Conservation (phyloP, 2,888 invertebrate genomes). For the Synanthedon tipuliformis region DNA sequence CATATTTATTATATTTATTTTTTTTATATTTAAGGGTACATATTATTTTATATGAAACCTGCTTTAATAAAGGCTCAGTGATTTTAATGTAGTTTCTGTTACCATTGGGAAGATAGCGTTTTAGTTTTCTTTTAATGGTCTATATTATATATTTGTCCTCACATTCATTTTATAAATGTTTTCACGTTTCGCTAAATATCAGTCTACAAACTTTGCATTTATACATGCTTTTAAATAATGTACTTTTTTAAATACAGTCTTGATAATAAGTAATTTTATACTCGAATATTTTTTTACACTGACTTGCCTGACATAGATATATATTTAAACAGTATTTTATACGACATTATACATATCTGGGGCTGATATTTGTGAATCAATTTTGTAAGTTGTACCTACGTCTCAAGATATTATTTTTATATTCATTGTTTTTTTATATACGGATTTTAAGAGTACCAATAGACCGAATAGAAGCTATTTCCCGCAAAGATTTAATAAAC, state of each 20-base stretch:
- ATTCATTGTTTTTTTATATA: background rate
- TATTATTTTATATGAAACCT: constrained; percentile 42
- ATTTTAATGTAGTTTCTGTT: constrained; percentile 27
- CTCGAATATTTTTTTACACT: too few species aligned
- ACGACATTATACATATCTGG: background rate
- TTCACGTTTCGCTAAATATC: too few species aligned
- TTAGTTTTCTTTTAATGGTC: constrained; percentile 50
- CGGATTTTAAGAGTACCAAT: constrained; percentile 2
- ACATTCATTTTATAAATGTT: background rate
- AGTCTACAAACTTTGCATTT: background rate
- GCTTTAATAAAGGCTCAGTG: constrained; percentile 63
- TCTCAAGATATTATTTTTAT: background rate
- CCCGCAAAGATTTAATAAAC: background rate
- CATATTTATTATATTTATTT: constrained; percentile 67
- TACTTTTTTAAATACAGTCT: background rate
- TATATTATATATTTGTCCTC: background rate
- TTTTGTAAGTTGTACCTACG: background rate
- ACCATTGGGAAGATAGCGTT: constrained; percentile 49
- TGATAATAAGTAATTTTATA: too few species aligned
- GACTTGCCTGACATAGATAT: too few species aligned
- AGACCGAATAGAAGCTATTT: constrained; percentile 37
- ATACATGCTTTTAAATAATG: background rate
- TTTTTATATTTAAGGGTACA: constrained; percentile 60
- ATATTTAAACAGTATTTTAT: too few species aligned
- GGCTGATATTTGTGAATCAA: background rate